phyloP scores from a whole-genome alignment of 2,797 vertebrate species.

The Threskiornis aethiopicus region DNA sequence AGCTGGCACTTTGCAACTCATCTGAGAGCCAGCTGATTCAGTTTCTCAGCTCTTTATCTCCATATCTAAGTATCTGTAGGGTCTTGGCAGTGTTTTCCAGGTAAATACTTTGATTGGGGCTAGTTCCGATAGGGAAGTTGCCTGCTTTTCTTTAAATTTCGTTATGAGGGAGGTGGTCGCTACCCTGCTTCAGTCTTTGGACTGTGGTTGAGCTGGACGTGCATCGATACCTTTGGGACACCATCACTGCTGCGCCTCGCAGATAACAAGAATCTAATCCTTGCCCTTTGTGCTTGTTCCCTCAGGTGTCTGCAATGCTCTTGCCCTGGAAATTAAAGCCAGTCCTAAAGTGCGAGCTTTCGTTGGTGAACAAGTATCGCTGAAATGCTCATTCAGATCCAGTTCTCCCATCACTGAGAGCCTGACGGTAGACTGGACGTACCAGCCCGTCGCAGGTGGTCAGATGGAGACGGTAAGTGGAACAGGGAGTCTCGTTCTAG shows the following conservation, averaged over 20 bases:
- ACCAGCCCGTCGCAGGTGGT: conserved; percentile 78
- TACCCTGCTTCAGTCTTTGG: neutral
- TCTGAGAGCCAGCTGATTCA: rapidly evolving
- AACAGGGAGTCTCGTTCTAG: neutral
- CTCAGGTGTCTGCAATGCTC: conserved; percentile 29
- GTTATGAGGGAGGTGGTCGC: rapidly evolving
- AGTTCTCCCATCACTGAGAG: conserved; percentile 77
- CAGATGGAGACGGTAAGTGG: conserved; percentile 76
- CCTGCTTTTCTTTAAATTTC: neutral
- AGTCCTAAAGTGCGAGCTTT: conserved; percentile 67
- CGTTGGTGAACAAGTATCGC: conserved; percentile 73
- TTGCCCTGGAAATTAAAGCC: conserved; percentile 71
- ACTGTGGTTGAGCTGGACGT: rapidly evolving
- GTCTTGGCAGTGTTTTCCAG: neutral
- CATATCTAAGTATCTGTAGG: rapidly evolving
- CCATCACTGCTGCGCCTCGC: rapidly evolving
- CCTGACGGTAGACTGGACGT: conserved; percentile 88
- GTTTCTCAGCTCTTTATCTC: neutral
- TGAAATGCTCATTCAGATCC: conserved; percentile 88
- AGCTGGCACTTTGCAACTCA: rapidly evolving
- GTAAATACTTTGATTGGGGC: neutral
- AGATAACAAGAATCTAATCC: neutral
- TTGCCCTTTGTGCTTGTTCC: neutral
- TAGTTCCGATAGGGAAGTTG: neutral
- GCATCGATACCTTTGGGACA: rapidly evolving